Conservation (phyloP, 2,888 invertebrate species). For the Polylopha cassiicola region DNA sequence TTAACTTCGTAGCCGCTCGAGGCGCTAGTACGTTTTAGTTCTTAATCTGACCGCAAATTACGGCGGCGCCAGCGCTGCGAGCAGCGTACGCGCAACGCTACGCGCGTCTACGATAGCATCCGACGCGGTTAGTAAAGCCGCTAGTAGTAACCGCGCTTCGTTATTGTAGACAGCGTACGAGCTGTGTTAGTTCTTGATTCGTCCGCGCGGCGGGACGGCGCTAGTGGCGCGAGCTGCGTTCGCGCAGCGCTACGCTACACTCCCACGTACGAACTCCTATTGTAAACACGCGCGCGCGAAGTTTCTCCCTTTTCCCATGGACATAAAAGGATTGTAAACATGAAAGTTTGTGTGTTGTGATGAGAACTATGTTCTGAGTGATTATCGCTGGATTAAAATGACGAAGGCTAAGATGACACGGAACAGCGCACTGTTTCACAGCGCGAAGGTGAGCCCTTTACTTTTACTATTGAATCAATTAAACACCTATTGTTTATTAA, state of each 20-base stretch:
- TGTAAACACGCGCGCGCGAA: constrained; percentile 61
- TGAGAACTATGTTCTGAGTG: constrained; percentile 54
- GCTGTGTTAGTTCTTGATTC: constrained; percentile 59
- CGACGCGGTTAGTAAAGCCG: too few species aligned
- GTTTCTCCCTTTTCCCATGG: constrained; percentile 44
- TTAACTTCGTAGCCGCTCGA: constrained; percentile 43
- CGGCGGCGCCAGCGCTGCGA: too few species aligned
- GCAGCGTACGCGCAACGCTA: too few species aligned
- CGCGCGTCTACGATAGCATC: too few species aligned
- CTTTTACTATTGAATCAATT: constrained; percentile 26
- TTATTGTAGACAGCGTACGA: too few species aligned
- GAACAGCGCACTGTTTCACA: constrained; percentile 83
- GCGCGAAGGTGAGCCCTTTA: constrained; percentile 81
- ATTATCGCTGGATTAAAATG: constrained; percentile 60
- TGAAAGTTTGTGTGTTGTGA: constrained; percentile 54
- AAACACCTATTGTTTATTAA: constrained; percentile 17
- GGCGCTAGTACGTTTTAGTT: constrained; percentile 8
- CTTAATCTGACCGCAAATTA: too few species aligned
- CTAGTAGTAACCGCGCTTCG: too few species aligned
- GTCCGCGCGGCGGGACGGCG: constrained; percentile 48
- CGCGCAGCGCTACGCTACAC: constrained; percentile 45
- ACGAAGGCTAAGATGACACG: constrained; percentile 77
- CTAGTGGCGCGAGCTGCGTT: constrained; percentile 44
- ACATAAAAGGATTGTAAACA: constrained; percentile 47
- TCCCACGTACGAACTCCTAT: constrained; percentile 66